Conservation (phyloP, 2,888 invertebrate species). For the Athalia cordata region DNA sequence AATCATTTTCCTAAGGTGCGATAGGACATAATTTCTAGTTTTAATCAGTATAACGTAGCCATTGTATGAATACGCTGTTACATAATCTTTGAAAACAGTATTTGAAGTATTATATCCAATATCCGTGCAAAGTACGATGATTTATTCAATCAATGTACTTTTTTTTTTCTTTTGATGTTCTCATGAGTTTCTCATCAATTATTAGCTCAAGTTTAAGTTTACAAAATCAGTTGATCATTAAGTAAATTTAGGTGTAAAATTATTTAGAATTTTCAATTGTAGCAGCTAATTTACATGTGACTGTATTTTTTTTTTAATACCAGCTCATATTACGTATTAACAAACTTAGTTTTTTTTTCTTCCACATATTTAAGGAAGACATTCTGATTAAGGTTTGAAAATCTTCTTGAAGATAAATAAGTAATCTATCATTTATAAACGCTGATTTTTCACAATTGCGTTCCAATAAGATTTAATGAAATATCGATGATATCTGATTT, state of each 20-base stretch:
- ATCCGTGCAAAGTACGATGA: conserved; percentile 2
- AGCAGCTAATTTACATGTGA: conserved; percentile 26
- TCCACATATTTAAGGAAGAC: conserved; percentile 24
- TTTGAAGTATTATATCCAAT: conserved; percentile 27
- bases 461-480: no score
- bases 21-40: conserved; percentile 18
- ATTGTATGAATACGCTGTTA: conserved; percentile 21
- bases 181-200: not conserved
- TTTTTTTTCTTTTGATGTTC: not conserved
- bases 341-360: conserved; percentile 15
- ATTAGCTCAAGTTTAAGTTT: conserved; percentile 5
- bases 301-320: conserved; percentile 20
- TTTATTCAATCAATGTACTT: not conserved
- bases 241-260: conserved; percentile 5
- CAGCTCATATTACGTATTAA: conserved; percentile 34
- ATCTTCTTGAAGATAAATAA: conserved; percentile 2
- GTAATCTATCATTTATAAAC: conserved; percentile 51
- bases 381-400: conserved; percentile 15
- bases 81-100: conserved; percentile 24
- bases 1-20: conserved; percentile 26
- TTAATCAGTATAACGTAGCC: conserved; percentile 21
- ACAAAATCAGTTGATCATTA: not conserved
- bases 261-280: not conserved
- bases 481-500: no score
- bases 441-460: conserved; percentile 20